Conservation (phyloP, 2,888 invertebrate genomes). For the Phlogophora meticulosa region DNA sequence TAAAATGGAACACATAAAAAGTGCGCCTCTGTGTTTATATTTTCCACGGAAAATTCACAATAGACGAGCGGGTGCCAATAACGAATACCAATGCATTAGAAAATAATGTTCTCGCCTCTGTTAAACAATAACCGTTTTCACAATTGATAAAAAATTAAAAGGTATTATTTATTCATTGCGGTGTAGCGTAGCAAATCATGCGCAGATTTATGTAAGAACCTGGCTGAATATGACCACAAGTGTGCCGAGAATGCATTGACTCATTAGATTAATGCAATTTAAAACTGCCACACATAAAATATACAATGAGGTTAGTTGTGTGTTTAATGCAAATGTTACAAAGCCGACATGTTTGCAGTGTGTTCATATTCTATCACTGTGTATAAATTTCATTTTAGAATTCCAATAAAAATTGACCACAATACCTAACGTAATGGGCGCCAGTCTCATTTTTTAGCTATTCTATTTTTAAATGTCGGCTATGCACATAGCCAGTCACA, state of each 20-base stretch:
- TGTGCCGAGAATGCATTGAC: conserved; percentile 57
- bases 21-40: conserved; percentile 12
- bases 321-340: conserved; percentile 39
- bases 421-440: neutral
- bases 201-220: conserved; percentile 43
- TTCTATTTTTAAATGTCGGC: conserved; percentile 27
- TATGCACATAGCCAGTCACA: conserved; percentile 21
- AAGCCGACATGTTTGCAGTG: conserved; percentile 11
- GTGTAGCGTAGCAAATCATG: conserved; percentile 41
- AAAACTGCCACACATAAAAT: conserved; percentile 49
- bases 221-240: conserved; percentile 51
- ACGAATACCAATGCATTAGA: conserved; percentile 33
- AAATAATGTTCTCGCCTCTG: conserved; percentile 24
- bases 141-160: conserved; percentile 40
- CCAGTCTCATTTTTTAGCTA: conserved; percentile 4
- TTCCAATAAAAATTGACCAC: conserved; percentile 4
- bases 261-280: conserved; percentile 56
- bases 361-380: conserved; percentile 28
- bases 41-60: conserved; percentile 19
- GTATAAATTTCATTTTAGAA: conserved; percentile 11
- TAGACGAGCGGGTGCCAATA: conserved; percentile 18
- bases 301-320: conserved; percentile 48
- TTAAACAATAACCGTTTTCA: conserved; percentile 38
- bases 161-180: conserved; percentile 39
- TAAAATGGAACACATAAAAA: conserved; percentile 24